Evolutionary conservation across 2,797 vertebrate species (phyloP), one percentile per base, ranked within the genome.

Genomic region (Huso huso): DNA sequence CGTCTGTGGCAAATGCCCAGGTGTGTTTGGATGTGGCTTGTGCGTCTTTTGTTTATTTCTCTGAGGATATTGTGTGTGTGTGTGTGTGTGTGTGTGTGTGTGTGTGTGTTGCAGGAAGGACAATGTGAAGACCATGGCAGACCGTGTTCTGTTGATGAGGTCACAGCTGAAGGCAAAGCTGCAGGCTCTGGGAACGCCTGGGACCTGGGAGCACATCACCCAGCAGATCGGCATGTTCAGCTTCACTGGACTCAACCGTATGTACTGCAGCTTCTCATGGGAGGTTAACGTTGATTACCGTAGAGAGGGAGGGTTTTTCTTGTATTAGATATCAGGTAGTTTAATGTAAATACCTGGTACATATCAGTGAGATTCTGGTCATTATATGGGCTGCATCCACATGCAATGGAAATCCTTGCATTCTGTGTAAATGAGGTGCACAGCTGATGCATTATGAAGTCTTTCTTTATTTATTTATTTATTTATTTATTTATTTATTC

Each of bases 171-270:
- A 91, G 72, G 89, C 89, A 50, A 94, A 93, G 51, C 84, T 99
- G 48, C 88, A 93, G 78, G 82, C 89, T 50, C 85, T 97, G 49
- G 89, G 89, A 7, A 98, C 96, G 3, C 94, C 96, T 0, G 96
- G 97, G 48, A 95, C 93, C 52, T 99, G 97, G 97, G 86, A 91
- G 72, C 97, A 99, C 85, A 98, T 99, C 85, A 98, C 95, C 2
- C 85, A 95, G 37, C 96, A 99, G 88, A 99, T 99, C 0, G 97
- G 97, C 85, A 98, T 99, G 96, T 99, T 99, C 81, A 98, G 96
- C 82, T 99, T 95, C 83, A 99, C 96, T 0, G 97, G 96, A 57
- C 73, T 99, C 73, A 97, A 95, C 79, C 67, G 95, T 99, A 86
- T 90, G 96, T 93, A 66, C 49, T 4, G 12, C 10, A 58, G 55